Conservation (phyloP, 2,888 invertebrate species). For the Metellina segmentata region DNA sequence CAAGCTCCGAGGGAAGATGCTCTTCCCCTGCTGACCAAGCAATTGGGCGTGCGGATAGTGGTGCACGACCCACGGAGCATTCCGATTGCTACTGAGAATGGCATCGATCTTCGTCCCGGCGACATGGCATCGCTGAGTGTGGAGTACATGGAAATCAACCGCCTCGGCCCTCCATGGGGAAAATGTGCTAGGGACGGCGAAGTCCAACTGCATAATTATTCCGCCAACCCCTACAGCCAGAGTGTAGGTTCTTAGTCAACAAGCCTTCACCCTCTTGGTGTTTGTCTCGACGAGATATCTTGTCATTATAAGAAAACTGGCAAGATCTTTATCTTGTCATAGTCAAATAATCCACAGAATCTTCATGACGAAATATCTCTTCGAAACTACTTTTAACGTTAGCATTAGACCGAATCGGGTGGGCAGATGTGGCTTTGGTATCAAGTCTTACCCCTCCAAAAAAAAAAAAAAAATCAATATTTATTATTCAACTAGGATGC, state of each 20-base stretch:
- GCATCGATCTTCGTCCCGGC: constrained; percentile 61
- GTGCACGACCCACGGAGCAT: constrained; percentile 61
- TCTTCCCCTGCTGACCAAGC: constrained; percentile 33
- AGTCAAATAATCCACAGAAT: too few species aligned
- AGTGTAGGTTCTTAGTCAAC: constrained; percentile 11
- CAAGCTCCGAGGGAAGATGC: constrained; percentile 42
- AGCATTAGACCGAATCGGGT: too few species aligned
- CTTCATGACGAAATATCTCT: too few species aligned
- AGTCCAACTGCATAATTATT: constrained; percentile 24
- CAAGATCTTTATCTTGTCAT: too few species aligned
- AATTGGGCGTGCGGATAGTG: constrained; percentile 53
- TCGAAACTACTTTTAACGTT: too few species aligned
- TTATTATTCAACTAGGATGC: too few species aligned
- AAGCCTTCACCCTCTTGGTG: too few species aligned
- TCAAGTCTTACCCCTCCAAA: too few species aligned
- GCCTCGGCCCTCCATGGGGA: constrained; percentile 65
- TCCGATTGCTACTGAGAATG: constrained; percentile 48
- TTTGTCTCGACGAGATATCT: too few species aligned
- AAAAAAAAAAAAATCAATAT: too few species aligned
- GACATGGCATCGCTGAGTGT: constrained; percentile 61
- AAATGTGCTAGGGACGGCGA: constrained; percentile 47
- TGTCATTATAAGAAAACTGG: too few species aligned
- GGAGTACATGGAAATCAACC: constrained; percentile 38
- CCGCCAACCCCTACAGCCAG: constrained; percentile 47
- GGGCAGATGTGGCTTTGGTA: too few species aligned